Percentiles rank a stretch among this genome's conserved stretches.
Evolutionary conservation across 2,113 vertebrate species (phyloP).

Genomic region (Melanerpes aurifrons): DNA sequence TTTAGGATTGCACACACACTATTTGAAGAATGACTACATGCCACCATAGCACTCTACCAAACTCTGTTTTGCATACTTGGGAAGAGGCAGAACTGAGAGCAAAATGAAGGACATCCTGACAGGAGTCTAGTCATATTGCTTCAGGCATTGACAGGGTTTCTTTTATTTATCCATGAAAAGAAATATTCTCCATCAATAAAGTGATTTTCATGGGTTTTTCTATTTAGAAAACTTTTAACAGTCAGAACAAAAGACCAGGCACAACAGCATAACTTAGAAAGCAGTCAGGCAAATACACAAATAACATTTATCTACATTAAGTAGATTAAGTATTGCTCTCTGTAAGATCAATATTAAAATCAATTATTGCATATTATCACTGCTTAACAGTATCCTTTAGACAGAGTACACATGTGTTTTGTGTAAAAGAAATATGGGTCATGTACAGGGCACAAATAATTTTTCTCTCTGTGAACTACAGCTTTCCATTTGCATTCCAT

Average conservation of each 20-base stretch:
- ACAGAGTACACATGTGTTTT: background rate
- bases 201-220: background rate
- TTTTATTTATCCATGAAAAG: background rate
- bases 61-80: background rate
- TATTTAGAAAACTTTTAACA: background rate
- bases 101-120: background rate
- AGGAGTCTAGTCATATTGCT: background rate
- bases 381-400: background rate
- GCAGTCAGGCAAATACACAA: background rate
- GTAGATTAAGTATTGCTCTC: too few relatives aligned
- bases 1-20: background rate
- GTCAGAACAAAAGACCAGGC: background rate
- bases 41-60: background rate
- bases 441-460: background rate
- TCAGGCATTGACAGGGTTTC: background rate
- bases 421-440: background rate
- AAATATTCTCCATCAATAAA: background rate
- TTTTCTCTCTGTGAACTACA: background rate
- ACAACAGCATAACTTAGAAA: background rate
- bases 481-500: background rate
- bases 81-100: background rate
- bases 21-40: background rate
- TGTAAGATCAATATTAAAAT: background rate
- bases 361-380: background rate
- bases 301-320: background rate